A percentile compares a stretch with the other conserved stretches of the same genome.
These are phyloP conservation scores for Alethe diademata DNA, from an alignment of 2,113 vertebrate genomes.

Conservation along the genomic window DNA sequence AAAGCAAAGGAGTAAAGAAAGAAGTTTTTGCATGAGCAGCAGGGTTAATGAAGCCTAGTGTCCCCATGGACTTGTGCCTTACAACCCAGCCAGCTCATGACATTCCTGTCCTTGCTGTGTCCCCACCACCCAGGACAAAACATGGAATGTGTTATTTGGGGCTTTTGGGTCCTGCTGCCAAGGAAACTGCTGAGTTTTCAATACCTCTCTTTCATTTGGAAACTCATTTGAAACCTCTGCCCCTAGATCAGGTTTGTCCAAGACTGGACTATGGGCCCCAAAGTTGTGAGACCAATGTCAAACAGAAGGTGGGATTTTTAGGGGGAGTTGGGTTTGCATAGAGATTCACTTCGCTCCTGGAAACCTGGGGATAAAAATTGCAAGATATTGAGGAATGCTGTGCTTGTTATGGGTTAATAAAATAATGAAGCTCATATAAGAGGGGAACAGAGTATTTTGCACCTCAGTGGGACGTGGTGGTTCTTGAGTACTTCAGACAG, in stretches of 20 bases:
- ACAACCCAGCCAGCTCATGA: neutral
- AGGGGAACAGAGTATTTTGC: neutral
- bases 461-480: neutral
- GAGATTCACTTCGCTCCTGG: neutral
- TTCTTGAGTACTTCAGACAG: neutral
- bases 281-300: neutral
- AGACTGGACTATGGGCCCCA: neutral
- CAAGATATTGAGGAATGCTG: neutral
- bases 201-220: neutral
- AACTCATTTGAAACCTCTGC: neutral
- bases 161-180: neutral
- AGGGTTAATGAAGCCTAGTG: neutral
- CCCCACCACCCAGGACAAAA: neutral
- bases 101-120: neutral
- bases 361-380: neutral
- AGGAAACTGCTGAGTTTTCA: neutral
- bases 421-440: neutral
- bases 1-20: neutral
- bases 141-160: neutral
- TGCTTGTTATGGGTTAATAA: neutral
- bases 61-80: neutral
- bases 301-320: too few relatives aligned
- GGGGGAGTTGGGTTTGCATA: accelerated
- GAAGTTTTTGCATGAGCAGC: neutral
- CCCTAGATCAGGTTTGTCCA: neutral